Base-by-base conservation (phyloP, 2,797 vertebrate species). In the Threskiornis aethiopicus region DNA sequence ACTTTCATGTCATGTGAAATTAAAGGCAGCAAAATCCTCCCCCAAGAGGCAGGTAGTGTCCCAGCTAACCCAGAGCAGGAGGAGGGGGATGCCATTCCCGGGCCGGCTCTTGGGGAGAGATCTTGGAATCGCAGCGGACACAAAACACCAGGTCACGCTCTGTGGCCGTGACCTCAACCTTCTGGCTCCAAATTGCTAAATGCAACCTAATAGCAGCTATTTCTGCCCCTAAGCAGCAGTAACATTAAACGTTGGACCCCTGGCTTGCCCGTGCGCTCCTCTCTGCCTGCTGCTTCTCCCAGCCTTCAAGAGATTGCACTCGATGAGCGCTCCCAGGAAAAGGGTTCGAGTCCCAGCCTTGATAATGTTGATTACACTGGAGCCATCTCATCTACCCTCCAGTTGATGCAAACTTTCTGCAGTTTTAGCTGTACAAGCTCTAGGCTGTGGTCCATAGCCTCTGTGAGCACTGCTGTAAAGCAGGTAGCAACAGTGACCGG, bases 161-260 rank as follows among this genome's bases (percentile, higher is more conserved):
- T 47, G 28, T 87, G 79, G 62, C 24, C 5, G 0, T 96, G 90
- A 89, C 70, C 84, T 94, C 89, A 93, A 41, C 51, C 71, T 89
- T 57, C 79, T 96, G 95, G 95, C 92, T 96, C 62, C 46, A 87
- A 76, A 91, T 57, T 24, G 0, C 2, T 25, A 72, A 94, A 95
- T 83, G 92, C 95, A 95, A 91, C 59, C 33, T 91, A 96, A 96
- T 93, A 94, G 84, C 70, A 87, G 87, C 93, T 96, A 95, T 96
- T 96, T 96, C 93, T 96, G 84, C 90, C 75, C 92, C 58, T 76
- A 57, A 87, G 92, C 62, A 85, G 46, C 67, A 73, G 92, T 87
- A 94, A 94, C 83, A 57, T 87, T 85, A 95, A 91, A 94, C 35
- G 0, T 19, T 69, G 78, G 75, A 51, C 67, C 71, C 71, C 3